A percentile compares a stretch with the other conserved stretches of the same genome.
These are phyloP conservation scores for Caenorhabditis wallacei DNA, from an alignment of 2,888 invertebrate species.

Conservation along the genomic window DNA sequence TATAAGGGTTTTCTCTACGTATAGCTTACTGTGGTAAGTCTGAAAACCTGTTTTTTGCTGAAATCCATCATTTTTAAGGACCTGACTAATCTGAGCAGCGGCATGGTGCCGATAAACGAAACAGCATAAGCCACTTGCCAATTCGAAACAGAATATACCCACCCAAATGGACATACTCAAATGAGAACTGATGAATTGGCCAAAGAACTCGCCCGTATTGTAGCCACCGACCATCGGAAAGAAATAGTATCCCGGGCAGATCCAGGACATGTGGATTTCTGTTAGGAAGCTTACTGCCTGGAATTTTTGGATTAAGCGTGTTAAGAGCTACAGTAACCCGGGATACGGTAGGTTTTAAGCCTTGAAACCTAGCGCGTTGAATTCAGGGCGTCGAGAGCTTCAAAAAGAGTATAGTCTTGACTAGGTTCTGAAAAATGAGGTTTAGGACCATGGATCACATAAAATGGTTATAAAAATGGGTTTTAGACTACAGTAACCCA, in stretches of 20 bases:
- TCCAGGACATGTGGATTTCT: slow-evolving; percentile 48
- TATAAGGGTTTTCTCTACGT: not conserved
- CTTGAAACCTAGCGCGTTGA: not conserved
- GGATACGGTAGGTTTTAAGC: no score
- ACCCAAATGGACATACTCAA: slow-evolving; percentile 33
- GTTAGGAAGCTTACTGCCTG: slow-evolving; percentile 37
- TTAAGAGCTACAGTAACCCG: no score
- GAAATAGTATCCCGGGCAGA: slow-evolving; percentile 54
- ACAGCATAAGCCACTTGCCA: slow-evolving; percentile 26
- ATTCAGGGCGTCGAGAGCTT: not conserved
- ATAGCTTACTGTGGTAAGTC: not conserved
- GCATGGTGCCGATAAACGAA: slow-evolving; percentile 48
- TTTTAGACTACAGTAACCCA: no score
- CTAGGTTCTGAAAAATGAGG: no score
- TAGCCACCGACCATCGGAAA: slow-evolving; percentile 59
- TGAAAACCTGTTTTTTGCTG: slow-evolving; percentile 12
- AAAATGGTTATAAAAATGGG: no score
- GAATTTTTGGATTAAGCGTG: no score
- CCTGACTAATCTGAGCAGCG: slow-evolving; percentile 30
- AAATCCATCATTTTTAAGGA: not conserved
- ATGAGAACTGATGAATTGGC: slow-evolving; percentile 37
- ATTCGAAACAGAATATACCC: slow-evolving; percentile 37
- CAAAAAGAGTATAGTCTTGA: not conserved
- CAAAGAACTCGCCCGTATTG: slow-evolving; percentile 40
- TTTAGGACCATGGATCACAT: no score